These are phyloP conservation scores for Conger conger DNA, from an alignment of 2,113 vertebrate species.

Conservation along the genomic window DNA sequence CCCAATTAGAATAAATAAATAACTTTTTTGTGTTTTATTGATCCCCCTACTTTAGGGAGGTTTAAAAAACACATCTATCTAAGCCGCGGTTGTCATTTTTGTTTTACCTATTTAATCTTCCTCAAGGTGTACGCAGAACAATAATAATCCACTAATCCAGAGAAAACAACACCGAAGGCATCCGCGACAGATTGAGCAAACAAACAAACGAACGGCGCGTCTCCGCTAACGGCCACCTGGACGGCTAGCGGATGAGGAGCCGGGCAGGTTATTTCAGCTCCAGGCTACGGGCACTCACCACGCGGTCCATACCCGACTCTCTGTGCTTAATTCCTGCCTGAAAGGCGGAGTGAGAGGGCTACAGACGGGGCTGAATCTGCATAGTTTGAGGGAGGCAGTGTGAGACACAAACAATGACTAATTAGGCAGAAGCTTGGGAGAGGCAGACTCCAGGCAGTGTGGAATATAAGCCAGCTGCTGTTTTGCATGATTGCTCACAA, in stretches of 20 bases:
- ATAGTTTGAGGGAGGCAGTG: conserved; percentile 12
- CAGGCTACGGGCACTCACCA: background rate
- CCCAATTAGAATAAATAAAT: too few species aligned
- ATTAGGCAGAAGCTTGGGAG: conserved; percentile 18
- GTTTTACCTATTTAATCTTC: too few species aligned
- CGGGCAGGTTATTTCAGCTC: background rate
- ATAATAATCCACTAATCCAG: background rate
- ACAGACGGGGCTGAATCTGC: conserved; percentile 8
- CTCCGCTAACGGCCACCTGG: background rate
- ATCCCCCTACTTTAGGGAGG: too few species aligned
- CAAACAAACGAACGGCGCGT: background rate
- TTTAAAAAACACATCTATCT: too few species aligned
- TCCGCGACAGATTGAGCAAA: background rate
- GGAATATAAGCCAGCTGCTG: conserved; percentile 6
- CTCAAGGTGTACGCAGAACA: background rate
- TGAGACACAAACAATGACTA: conserved; percentile 30
- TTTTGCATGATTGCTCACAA: conserved; percentile 28
- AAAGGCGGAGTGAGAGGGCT: conserved; percentile 22
- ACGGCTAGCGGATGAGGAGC: background rate
- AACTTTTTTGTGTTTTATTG: too few species aligned
- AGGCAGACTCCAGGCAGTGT: conserved; percentile 9
- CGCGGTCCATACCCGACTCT: background rate
- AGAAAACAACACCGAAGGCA: too few species aligned
- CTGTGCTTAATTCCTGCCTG: background rate
- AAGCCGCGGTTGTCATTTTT: too few species aligned